These are phyloP conservation scores for Mechanitis messenoides DNA, from an alignment of 2,888 invertebrate species.

Conservation along the genomic window DNA sequence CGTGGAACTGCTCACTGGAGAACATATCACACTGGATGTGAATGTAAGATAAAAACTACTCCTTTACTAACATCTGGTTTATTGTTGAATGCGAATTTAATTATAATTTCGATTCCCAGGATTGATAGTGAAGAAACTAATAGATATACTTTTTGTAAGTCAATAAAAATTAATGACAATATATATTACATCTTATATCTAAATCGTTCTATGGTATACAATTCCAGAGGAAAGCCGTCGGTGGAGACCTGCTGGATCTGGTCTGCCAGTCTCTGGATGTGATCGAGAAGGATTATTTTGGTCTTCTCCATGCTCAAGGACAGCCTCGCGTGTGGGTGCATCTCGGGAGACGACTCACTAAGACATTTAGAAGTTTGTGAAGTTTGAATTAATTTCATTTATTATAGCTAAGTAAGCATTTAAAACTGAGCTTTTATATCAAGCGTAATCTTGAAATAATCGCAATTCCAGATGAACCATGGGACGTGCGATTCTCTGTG, in stretches of 20 bases:
- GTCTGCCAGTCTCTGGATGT: slow-evolving; percentile 93
- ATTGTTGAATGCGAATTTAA: too few species aligned
- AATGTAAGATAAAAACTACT: slow-evolving; percentile 63
- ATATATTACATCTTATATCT: too few species aligned
- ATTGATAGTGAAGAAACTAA: not conserved
- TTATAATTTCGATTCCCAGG: too few species aligned
- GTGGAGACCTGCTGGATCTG: slow-evolving; percentile 89
- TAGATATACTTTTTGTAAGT: not conserved
- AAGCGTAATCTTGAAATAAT: too few species aligned
- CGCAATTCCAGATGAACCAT: slow-evolving; percentile 84
- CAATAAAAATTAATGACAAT: too few species aligned
- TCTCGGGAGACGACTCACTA: slow-evolving; percentile 89
- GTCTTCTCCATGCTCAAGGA: slow-evolving; percentile 88
- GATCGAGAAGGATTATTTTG: slow-evolving; percentile 95
- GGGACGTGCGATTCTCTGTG: slow-evolving; percentile 95
- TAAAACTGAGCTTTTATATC: too few species aligned
- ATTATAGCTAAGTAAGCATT: too few species aligned
- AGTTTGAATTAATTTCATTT: too few species aligned
- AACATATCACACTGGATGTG: slow-evolving; percentile 85
- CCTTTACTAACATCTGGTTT: too few species aligned
- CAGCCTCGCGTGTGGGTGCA: slow-evolving; percentile 93
- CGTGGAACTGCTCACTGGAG: slow-evolving; percentile 89
- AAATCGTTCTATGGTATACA: too few species aligned
- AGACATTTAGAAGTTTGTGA: slow-evolving; percentile 89
- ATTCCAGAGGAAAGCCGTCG: slow-evolving; percentile 90